phyloP scores from a whole-genome alignment of 2,113 vertebrate species.

The Perca schrenkii region DNA sequence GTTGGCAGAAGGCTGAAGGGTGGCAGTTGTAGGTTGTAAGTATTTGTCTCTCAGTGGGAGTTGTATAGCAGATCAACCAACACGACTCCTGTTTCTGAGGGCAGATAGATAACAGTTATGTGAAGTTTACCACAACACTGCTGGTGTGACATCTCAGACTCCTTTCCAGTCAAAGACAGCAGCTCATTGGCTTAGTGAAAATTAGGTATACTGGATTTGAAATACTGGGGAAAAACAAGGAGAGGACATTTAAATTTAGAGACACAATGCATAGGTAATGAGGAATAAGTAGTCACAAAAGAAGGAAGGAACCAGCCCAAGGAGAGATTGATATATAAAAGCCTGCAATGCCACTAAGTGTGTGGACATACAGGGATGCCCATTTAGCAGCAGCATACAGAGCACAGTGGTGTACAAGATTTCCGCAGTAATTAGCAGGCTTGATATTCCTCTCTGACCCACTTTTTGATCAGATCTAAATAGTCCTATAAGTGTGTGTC shows the following conservation, averaged over 20 bases:
- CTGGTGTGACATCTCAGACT: not conserved
- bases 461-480: not conserved
- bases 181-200: too few relatives aligned
- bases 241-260: not conserved
- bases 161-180: not conserved
- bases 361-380: too few relatives aligned
- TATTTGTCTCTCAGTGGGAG: conserved; percentile 36
- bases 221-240: not conserved
- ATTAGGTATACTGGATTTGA: not conserved
- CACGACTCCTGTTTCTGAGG: conserved; percentile 15
- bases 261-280: not conserved
- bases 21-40: not conserved
- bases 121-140: conserved; percentile 7
- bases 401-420: too few relatives aligned
- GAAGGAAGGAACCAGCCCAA: too few relatives aligned
- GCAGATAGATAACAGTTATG: conserved; percentile 17
- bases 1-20: not conserved
- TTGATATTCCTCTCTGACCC: too few relatives aligned
- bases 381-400: too few relatives aligned
- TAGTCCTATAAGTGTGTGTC: not conserved
- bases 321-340: too few relatives aligned
- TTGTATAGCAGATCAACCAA: conserved; percentile 25
- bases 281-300: not conserved
- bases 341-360: too few relatives aligned
- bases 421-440: too few relatives aligned